Percentiles rank a stretch among this genome's conserved stretches.
These are phyloP conservation scores for Ammodramus savannarum DNA, from an alignment of 2,113 vertebrate species.

Conservation along the genomic window DNA sequence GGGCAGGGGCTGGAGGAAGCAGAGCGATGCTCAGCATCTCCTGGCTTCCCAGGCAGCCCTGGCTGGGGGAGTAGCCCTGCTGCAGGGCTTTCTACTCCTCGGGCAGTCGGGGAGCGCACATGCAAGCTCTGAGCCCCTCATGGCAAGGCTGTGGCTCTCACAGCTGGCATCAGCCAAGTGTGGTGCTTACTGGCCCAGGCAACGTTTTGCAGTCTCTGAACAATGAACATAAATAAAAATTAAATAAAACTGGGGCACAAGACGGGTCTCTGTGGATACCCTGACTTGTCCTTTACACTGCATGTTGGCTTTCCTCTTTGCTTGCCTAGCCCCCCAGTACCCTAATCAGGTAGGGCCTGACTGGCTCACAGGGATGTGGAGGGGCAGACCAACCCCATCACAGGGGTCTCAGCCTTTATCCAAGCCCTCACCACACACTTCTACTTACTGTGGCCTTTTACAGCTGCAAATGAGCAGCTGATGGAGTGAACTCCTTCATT, in stretches of 20 bases:
- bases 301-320: background rate
- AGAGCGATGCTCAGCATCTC: background rate
- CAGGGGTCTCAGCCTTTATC: background rate
- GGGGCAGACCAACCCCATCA: background rate
- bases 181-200: background rate
- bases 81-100: background rate
- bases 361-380: background rate
- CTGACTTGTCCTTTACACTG: background rate
- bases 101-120: background rate
- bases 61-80: background rate
- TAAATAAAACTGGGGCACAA: background rate
- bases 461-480: background rate
- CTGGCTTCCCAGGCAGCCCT: background rate
- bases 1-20: background rate
- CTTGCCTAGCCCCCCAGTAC: background rate
- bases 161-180: background rate
- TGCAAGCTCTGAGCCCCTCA: background rate
- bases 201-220: background rate
- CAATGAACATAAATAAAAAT: background rate
- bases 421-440: background rate
- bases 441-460: background rate
- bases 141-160: background rate
- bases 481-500: background rate
- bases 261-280: background rate
- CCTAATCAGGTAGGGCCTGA: background rate